Base-by-base conservation (phyloP, 2,797 vertebrate genomes). In the Sebastes alutus region DNA sequence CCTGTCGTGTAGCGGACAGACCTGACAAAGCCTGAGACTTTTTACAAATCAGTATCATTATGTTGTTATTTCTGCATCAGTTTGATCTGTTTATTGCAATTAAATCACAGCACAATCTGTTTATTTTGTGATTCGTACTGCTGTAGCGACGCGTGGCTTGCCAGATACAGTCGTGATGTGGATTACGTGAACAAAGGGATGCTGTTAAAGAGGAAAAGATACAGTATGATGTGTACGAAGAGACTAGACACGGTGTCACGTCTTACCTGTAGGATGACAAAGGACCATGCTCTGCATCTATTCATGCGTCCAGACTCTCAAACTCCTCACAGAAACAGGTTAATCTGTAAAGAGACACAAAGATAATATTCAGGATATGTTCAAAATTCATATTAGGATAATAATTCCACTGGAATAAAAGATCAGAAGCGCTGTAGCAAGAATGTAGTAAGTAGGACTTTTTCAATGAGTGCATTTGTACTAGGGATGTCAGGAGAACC, bases 241-340 rank as follows among this genome's bases (percentile, higher is more conserved):
- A 11, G 7, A 61, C 5, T 9, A 30, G 30, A 68, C 9, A 11
- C 13, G 7, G 11, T 2, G 23, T 30, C 12, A 12, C 10, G 29
- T 59, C 86, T 93, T 88, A 95, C 94, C 92, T 89, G 80, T 75
- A 33, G 69, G 82, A 80, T 74, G 87, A 87, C 59, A 42, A 42
- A 16, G 82, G 62, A 82, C 56, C 80, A 81, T 63, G 72, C 68
- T 82, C 73, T 67, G 76, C 77, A 69, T 77, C 72, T 86, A 52
- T 67, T 91, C 88, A 91, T 90, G 80, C 54, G 59, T 78, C 82
- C 75, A 70, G 72, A 75, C 61, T 35, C 64, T 63, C 29, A 61
- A 63, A 52, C 27, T 78, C 79, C 35, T 78, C 80, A 60, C 54
- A 64, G 67, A 71, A 65, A 64, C 72, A 58, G 9, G 62, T 58